Evolutionary conservation across 2,797 vertebrate species (phyloP).

Genomic region (Nasua narica): DNA sequence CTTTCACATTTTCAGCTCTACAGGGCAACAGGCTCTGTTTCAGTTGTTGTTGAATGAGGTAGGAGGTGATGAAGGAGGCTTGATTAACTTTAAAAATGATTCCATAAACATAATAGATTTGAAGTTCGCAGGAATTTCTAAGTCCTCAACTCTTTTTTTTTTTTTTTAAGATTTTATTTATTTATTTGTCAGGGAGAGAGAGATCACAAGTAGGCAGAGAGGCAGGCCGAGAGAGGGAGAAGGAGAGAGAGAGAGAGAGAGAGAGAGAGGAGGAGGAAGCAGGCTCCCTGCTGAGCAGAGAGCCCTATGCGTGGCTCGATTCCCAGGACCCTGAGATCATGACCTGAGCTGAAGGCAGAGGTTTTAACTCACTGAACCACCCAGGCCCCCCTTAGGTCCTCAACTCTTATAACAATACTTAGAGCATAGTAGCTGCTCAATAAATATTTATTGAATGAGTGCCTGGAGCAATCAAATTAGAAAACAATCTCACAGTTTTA

Average conservation of each 20-base stretch:
- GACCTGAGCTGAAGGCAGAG: no score
- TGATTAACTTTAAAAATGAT: not conserved
- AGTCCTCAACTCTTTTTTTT: not conserved
- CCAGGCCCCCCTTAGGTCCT: no score
- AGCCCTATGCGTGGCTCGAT: no score
- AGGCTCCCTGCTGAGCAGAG: no score
- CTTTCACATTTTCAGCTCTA: not conserved
- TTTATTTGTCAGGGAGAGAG: no score
- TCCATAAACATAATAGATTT: not conserved
- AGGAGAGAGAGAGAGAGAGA: no score
- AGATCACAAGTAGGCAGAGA: no score
- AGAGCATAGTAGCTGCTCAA: not conserved
- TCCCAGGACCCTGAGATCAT: no score
- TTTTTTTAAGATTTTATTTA: no score
- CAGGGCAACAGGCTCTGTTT: not conserved
- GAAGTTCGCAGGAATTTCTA: not conserved
- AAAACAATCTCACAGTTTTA: not conserved
- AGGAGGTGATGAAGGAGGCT: not conserved
- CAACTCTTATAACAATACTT: not conserved
- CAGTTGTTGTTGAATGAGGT: not conserved
- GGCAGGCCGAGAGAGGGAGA: no score
- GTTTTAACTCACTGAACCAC: no score
- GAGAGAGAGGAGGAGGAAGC: no score
- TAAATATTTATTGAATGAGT: not conserved
- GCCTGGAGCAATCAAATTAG: not conserved